Evolutionary conservation across 1,140 invertebrate species (phyloP), one percentile per base, ranked within the genome.

Genomic region (Diorhabda carinulata): DNA sequence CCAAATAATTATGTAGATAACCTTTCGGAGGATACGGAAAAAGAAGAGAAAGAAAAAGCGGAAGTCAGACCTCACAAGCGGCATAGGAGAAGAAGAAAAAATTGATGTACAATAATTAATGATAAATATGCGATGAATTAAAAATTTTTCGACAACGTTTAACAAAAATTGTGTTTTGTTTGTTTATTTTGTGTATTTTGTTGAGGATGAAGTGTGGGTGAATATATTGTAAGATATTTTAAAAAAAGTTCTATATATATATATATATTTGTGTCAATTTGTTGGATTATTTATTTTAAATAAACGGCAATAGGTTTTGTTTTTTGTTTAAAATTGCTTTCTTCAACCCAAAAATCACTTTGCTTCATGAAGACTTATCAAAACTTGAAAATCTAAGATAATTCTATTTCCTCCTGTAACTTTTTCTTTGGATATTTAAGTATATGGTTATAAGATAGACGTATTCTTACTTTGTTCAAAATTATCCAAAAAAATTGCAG

Each of bases 1-100:
- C 42, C 8, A 66, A 52, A 57, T 43, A 42, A n/a, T 8, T 43
- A 41, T 5, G 57, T 42, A 42, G 57, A 43, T 25, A 66, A 43
- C n/a, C 41, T 42, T 43, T 56, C 64, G 3, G 64, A 58, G 25
- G 40, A 9, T 40, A 43, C 10, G n/a, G n/a, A 44, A 45, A 56
- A 52, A 64, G 45, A 40, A 56, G 4, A 47, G 40, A 64, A 57
- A 40, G 40, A 41, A 9, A 52, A 56, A 5, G n/a, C 43, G 45
- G 43, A n/a, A 25, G 43, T 47, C 25, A 25, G 10, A 40, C 10
- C 3, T 9, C 45, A n/a, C 25, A 52, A 57, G 10, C 10, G n/a
- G 41, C 52, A 47, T 47, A 8, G 10, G 52, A 67, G 44, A 44
- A n/a, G 43, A 9, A 58, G 45, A 47, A 61, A 44, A 61, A 67